Evolutionary conservation across 2,113 vertebrate genomes (phyloP).

Genomic region (Chaetops frenatus): DNA sequence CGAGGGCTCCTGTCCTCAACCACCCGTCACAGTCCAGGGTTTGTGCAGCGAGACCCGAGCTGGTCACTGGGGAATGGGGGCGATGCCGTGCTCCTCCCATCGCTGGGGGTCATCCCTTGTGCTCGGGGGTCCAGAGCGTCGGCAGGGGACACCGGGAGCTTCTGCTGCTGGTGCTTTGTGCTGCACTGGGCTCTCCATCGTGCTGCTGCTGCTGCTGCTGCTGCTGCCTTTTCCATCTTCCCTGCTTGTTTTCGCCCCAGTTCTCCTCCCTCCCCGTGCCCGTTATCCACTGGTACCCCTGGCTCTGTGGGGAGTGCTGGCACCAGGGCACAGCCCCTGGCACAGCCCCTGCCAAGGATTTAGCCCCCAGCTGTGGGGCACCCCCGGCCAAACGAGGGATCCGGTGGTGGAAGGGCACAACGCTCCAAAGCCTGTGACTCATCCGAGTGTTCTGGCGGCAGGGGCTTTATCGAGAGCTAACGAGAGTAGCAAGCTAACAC

Average conservation of each 20-base stretch:
- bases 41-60: not conserved
- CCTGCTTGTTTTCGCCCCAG: not conserved
- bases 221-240: not conserved
- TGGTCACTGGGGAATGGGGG: not conserved
- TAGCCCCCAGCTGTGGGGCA: not conserved
- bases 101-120: not conserved
- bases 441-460: not conserved
- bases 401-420: not conserved
- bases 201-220: not conserved
- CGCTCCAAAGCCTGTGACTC: not conserved
- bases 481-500: conserved; percentile 11
- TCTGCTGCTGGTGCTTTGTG: not conserved
- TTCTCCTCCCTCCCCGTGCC: conserved; percentile 18
- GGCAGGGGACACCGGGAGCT: not conserved
- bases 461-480: not conserved
- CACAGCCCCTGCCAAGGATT: not conserved
- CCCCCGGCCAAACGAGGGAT: not conserved
- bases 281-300: not conserved
- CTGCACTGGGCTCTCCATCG: not conserved
- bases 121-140: not conserved
- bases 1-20: not conserved
- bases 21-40: not conserved
- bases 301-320: not conserved
- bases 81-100: not conserved
- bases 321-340: not conserved